These are phyloP conservation scores for Lobophora halterata DNA, from an alignment of 2,888 invertebrate genomes.

Conservation along the genomic window DNA sequence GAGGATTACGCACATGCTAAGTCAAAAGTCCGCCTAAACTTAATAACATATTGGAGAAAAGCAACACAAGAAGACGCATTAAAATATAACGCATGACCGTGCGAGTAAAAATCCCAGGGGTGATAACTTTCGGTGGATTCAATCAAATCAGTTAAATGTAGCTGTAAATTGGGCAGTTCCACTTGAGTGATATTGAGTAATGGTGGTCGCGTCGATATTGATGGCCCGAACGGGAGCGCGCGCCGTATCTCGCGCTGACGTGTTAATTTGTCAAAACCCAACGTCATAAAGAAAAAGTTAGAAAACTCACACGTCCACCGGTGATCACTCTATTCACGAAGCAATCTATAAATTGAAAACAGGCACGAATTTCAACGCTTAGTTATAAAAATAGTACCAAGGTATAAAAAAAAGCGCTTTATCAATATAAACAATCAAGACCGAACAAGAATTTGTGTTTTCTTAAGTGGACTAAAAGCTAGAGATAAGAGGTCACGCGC, in stretches of 20 bases:
- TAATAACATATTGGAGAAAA: constrained; percentile 3
- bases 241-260: constrained; percentile 61
- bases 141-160: constrained; percentile 78
- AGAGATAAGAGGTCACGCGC: constrained; percentile 71
- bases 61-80: constrained; percentile 11
- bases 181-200: constrained; percentile 76
- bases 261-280: constrained; percentile 72
- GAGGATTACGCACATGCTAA: no score
- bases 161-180: constrained; percentile 77
- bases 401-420: constrained; percentile 15
- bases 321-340: constrained; percentile 24
- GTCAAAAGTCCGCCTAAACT: neutral
- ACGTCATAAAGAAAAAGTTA: constrained; percentile 64
- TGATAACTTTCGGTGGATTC: constrained; percentile 68
- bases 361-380: constrained; percentile 2
- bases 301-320: constrained; percentile 41
- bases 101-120: constrained; percentile 39
- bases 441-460: constrained; percentile 56
- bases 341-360: constrained; percentile 27
- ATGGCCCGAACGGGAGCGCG: constrained; percentile 57
- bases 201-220: constrained; percentile 68
- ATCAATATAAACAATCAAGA: constrained; percentile 19
- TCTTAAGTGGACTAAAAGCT: constrained; percentile 53
- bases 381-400: no score
- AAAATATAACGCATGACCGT: constrained; percentile 33